A percentile compares a stretch with the other conserved stretches of the same genome.
These are phyloP conservation scores for Champsocephalus esox DNA, from an alignment of 2,797 vertebrate species.

Conservation along the genomic window DNA sequence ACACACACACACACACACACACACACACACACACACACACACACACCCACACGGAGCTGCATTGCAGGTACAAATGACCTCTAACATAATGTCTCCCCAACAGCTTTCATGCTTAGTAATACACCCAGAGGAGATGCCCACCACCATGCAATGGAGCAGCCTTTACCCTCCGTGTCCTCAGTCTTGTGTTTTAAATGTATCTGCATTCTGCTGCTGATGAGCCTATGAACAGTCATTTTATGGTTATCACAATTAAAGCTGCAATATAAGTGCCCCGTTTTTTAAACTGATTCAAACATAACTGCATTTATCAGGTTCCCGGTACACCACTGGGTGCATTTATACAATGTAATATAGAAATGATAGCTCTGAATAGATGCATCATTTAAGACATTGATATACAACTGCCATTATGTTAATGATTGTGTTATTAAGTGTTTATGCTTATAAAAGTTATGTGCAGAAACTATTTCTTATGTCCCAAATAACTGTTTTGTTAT, in stretches of 20 bases:
- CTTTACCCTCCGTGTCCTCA: background rate
- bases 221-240: conserved; percentile 7
- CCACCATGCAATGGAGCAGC: conserved; percentile 4
- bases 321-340: background rate
- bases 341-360: background rate
- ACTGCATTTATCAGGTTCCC: background rate
- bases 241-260: conserved; percentile 22
- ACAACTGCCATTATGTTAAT: background rate
- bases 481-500: too few relatives aligned
- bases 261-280: background rate
- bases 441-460: background rate
- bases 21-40: too few relatives aligned
- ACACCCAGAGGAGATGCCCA: conserved; percentile 10
- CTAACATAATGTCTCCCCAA: conserved; percentile 47
- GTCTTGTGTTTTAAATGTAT: conserved; percentile 20
- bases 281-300: conserved; percentile 9
- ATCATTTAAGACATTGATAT: background rate
- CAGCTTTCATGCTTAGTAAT: conserved; percentile 27
- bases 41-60: conserved; percentile 41
- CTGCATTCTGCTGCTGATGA: conserved; percentile 21
- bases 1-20: too few relatives aligned
- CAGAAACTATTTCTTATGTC: too few relatives aligned
- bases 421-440: background rate
- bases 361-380: background rate
- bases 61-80: conserved; percentile 74